Evolutionary conservation across 2,888 invertebrate genomes (phyloP).

Genomic region (Lissonota sp.): DNA sequence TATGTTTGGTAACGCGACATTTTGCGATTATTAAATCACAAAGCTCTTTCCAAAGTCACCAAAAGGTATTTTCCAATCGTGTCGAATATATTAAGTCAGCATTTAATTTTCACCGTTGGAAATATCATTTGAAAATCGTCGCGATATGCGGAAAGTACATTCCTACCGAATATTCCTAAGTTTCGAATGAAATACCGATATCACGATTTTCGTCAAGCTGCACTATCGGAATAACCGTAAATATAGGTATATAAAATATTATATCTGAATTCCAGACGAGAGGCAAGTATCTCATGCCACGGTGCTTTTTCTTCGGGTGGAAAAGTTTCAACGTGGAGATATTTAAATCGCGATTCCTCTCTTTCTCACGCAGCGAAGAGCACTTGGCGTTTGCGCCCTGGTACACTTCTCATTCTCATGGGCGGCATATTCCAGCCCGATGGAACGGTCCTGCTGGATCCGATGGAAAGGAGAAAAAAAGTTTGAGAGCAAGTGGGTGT

Average conservation of each 20-base stretch:
- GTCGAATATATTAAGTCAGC: constrained; percentile 39
- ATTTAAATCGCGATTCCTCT: constrained; percentile 73
- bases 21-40: no score
- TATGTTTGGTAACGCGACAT: no score
- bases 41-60: no score
- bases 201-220: constrained; percentile 71
- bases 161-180: constrained; percentile 17
- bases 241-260: constrained; percentile 11
- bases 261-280: background rate
- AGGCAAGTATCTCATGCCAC: constrained; percentile 29
- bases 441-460: constrained; percentile 17
- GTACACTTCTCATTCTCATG: constrained; percentile 36
- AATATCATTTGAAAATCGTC: constrained; percentile 45
- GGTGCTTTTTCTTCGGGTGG: constrained; percentile 29
- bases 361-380: constrained; percentile 41
- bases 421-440: constrained; percentile 11
- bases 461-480: constrained; percentile 54
- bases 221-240: constrained; percentile 68
- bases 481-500: constrained; percentile 46
- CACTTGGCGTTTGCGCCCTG: constrained; percentile 55
- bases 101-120: constrained; percentile 45
- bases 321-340: constrained; percentile 71
- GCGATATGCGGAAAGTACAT: constrained; percentile 39
- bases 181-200: constrained; percentile 46
- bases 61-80: no score